Base-by-base conservation (phyloP, 2,797 vertebrate species). In the Chelon labrosus region DNA sequence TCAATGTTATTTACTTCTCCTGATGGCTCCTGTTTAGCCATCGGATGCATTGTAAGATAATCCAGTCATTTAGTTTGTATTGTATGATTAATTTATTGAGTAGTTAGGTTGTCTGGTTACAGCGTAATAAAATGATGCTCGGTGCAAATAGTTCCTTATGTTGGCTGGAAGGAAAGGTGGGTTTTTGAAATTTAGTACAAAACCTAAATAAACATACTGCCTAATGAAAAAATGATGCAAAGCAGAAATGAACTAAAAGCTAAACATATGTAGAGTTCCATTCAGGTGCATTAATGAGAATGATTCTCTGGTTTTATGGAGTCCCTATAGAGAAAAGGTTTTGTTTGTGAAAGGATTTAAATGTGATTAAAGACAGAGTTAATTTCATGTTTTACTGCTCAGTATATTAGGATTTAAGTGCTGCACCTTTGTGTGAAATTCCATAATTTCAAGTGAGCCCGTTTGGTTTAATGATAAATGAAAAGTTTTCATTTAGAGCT, bases 311-410 rank as follows among this genome's bases (percentile, higher is more conserved):
- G 4, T 54, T 65, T 14, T 27, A 6, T 25, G 0, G 38, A 10
- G 6, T 54, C 31, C 51, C 12, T 3, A 0, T 47, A 22, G 31
- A 39, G 11, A 22, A 61, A 35, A 19, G 5, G 7, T 5, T 67
- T 31, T 25, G 10, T 57, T 64, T 69, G 35, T 54, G 10, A 51
- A 57, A 22, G 7, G 20, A 54, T 54, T 42, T 10, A 53, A 14
- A 22, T 56, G 25, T 13, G 13, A 66, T 14, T 31, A 38, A 38
- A 31, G 16, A 31, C 9, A 51, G 31, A 53, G 37, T 42, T 2
- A 10, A 47, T 51, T 50, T 56, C 7, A 5, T 68, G 44, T 46
- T 64, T 27, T 16, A 69, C 17, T 44, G 20, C 27, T 27, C 27
- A 27, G 11, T 35, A 22, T 49, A 13, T 5, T 9, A 39, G 25